A percentile compares a stretch with the other conserved stretches of the same genome.
phyloP scores from a whole-genome alignment of 35 echinoderm and acorn worm genomes.

The Ophioderma brevispina region DNA sequence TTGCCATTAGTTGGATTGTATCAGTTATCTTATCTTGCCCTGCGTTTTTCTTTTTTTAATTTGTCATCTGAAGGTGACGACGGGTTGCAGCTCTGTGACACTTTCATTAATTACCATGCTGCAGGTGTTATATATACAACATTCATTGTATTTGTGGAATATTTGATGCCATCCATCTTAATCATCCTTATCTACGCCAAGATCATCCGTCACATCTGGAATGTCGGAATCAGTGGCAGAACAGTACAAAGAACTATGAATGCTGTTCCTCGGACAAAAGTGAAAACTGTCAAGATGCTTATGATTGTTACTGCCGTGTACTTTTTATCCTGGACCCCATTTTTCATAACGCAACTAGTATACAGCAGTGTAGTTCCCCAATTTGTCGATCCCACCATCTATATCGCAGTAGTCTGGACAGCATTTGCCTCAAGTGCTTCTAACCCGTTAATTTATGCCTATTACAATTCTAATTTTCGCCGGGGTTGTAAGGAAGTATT shows the following conservation, averaged over 20 bases:
- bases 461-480: slow-evolving; percentile 96
- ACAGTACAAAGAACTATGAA: slow-evolving; percentile 90
- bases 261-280: slow-evolving; percentile 91
- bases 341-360: slow-evolving; percentile 53
- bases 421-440: slow-evolving; percentile 79
- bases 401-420: slow-evolving; percentile 62
- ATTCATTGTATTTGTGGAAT: slow-evolving; percentile 42
- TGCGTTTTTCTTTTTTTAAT: slow-evolving; percentile 75
- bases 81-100: slow-evolving; percentile 3
- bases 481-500: slow-evolving; percentile 93
- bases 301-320: slow-evolving; percentile 82
- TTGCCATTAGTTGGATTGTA: slow-evolving; percentile 69
- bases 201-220: slow-evolving; percentile 89
- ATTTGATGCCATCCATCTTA: slow-evolving; percentile 62
- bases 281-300: slow-evolving; percentile 97
- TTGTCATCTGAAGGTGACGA: not conserved
- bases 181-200: slow-evolving; percentile 65
- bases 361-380: not conserved
- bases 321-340: slow-evolving; percentile 89
- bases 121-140: slow-evolving; percentile 60
- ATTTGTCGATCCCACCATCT: slow-evolving; percentile 38
- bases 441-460: slow-evolving; percentile 84
- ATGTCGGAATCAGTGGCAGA: slow-evolving; percentile 53
- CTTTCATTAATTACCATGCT: slow-evolving; percentile 25
- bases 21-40: slow-evolving; percentile 69